These are phyloP conservation scores for Silurus lanzhouensis DNA, from an alignment of 2,797 vertebrate species.

Conservation along the genomic window DNA sequence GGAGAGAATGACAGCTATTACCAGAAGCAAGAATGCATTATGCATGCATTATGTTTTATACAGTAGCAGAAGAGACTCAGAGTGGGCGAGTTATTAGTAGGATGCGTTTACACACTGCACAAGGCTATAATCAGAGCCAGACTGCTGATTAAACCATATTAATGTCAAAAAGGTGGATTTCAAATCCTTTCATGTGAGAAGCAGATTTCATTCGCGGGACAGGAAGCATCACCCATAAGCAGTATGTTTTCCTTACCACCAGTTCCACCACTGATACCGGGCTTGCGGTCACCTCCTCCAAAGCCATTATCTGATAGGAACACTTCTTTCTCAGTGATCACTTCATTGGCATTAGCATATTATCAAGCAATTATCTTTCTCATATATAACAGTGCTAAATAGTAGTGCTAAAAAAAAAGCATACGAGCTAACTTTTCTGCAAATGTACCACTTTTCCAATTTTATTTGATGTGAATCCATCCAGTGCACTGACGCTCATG, in stretches of 20 bases:
- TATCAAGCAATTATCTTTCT: not conserved
- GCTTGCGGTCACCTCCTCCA: slow-evolving; percentile 54
- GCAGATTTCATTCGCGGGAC: slow-evolving; percentile 20
- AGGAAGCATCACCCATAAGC: slow-evolving; percentile 6
- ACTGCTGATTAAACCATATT: not conserved
- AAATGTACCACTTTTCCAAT: not conserved
- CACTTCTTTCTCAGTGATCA: not conserved
- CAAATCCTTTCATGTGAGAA: slow-evolving; percentile 28
- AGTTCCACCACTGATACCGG: slow-evolving; percentile 50
- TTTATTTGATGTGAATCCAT: not conserved
- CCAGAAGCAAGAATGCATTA: slow-evolving; percentile 4
- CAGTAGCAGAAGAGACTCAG: slow-evolving; percentile 17
- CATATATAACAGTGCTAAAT: not conserved
- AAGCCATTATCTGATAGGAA: slow-evolving; percentile 58
- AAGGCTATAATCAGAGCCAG: slow-evolving; percentile 19
- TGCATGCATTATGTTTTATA: slow-evolving; percentile 37
- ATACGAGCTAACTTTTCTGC: not conserved
- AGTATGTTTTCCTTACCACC: slow-evolving; percentile 59
- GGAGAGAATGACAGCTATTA: not conserved
- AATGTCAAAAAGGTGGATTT: slow-evolving; percentile 22
- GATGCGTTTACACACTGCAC: not conserved
- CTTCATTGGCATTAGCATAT: not conserved
- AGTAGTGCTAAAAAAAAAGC: no score
- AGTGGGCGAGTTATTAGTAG: slow-evolving; percentile 32
- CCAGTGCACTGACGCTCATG: not conserved